Conservation (phyloP, 1,140 invertebrate genomes). For the Musca domestica region DNA sequence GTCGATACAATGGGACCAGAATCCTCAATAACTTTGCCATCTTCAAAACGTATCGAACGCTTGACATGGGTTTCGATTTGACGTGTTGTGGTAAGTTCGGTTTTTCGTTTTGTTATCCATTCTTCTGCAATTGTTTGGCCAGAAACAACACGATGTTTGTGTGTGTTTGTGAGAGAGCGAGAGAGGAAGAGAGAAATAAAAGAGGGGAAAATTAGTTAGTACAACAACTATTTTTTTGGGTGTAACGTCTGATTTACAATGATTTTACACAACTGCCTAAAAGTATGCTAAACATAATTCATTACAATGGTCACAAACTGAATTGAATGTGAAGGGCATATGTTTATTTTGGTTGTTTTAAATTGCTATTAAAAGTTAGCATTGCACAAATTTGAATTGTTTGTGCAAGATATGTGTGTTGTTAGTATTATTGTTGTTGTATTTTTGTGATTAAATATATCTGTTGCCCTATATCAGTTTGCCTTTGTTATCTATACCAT, state of each 20-base stretch:
- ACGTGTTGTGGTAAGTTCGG: slow-evolving; percentile 80
- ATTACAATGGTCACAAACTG: neutral
- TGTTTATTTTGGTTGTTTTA: too few relatives aligned
- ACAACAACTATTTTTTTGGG: neutral
- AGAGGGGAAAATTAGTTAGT: neutral
- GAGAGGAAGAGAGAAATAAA: neutral
- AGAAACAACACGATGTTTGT: slow-evolving; percentile 8
- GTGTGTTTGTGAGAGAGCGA: neutral
- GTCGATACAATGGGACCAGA: slow-evolving; percentile 86
- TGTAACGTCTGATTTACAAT: neutral
- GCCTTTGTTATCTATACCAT: too few relatives aligned
- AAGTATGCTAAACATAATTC: slow-evolving; percentile 20
- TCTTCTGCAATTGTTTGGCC: slow-evolving; percentile 75
- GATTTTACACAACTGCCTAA: slow-evolving; percentile 10
- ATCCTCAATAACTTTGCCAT: slow-evolving; percentile 84
- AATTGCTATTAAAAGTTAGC: too few relatives aligned
- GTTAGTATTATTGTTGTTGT: too few relatives aligned
- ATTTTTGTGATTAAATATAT: too few relatives aligned
- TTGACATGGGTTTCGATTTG: slow-evolving; percentile 88
- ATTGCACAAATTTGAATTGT: too few relatives aligned
- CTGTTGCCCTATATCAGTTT: too few relatives aligned
- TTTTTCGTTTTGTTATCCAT: slow-evolving; percentile 85
- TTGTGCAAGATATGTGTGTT: too few relatives aligned
- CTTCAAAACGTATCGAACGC: slow-evolving; percentile 82
- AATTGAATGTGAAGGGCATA: neutral